Evolutionary conservation across 2,888 invertebrate genomes (phyloP), one percentile per base, ranked within the genome.

Genomic region (Ormyrus thymus): DNA sequence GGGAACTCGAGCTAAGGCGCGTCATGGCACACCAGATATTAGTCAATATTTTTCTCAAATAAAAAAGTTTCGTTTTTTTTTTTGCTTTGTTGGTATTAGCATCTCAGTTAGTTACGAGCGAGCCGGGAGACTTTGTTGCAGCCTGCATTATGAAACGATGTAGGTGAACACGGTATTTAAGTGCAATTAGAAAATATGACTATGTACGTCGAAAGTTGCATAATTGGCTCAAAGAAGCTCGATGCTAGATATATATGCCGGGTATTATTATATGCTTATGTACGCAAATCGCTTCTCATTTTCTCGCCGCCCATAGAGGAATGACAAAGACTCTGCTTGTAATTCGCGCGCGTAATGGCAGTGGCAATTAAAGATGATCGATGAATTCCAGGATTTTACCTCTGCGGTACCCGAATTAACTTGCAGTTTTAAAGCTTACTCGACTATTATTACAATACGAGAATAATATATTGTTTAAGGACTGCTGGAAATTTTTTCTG

Each of bases 231-330:
- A 81, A 79, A 81, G 78, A 76, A 78, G 75, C 65, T 51, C 68
- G 78, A 69, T 69, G 61, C 55, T 62, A 15, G 65, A 77, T 72
- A 13, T 29, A 29, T 64, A 64, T 69, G 64, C 51, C 29, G 43
- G 61, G 72, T 73, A 76, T 81, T 78, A 81, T 81, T 81, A 76
- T 75, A 72, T 69, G 78, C 53, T 77, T 78, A 74, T 55, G 66
- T 65, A 71, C 71, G 70, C 78, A 78, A 78, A 78, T 78, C 78
- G 78, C 78, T 78, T 64, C 78, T 76, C 71, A 78, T 81, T 81
- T 78, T 76, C 76, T 71, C 72, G 65, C 68, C 64, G 71, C 62
- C 51, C 70, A 13, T 11, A 64, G 53, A 62, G 66, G 55, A 80
- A 77, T 80, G 77, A 80, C 77, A 80, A 77, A 80, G 80, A 70